These are phyloP conservation scores for Adrianichthys oophorus DNA, from an alignment of 2,797 vertebrate genomes.

Conservation along the genomic window DNA sequence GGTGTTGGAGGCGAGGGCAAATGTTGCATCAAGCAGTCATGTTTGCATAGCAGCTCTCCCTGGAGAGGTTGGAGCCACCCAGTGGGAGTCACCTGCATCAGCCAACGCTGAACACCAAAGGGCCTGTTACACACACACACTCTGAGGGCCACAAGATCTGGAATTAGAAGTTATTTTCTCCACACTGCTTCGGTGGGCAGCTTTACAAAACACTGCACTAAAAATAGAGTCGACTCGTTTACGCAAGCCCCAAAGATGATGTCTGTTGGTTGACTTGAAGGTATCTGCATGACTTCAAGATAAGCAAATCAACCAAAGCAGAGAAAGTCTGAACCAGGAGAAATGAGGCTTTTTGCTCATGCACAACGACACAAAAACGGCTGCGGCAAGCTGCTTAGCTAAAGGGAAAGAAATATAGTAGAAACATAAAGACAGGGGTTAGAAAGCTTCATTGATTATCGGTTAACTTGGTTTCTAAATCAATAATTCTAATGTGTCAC, in stretches of 20 bases:
- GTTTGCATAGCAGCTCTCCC: constrained; percentile 58
- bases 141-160: constrained; percentile 66
- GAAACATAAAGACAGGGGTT: not conserved
- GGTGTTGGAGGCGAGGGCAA: constrained; percentile 37
- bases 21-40: constrained; percentile 63
- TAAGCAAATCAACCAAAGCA: constrained; percentile 18
- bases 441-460: not conserved
- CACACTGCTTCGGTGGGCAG: constrained; percentile 40
- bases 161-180: constrained; percentile 50
- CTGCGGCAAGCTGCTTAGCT: not conserved
- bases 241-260: constrained; percentile 1
- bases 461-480: not conserved
- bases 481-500: constrained; percentile 8
- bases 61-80: constrained; percentile 42
- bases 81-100: constrained; percentile 55
- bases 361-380: not conserved
- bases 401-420: no score
- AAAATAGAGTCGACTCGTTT: constrained; percentile 40
- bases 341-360: not conserved
- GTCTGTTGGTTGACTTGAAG: constrained; percentile 12
- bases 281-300: constrained; percentile 31
- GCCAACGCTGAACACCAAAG: constrained; percentile 55
- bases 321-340: not conserved
- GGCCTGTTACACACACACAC: constrained; percentile 75
- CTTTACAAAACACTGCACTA: constrained; percentile 44